Evolutionary conservation across 2,888 invertebrate genomes (phyloP).

Genomic region (Augiades crinisus): DNA sequence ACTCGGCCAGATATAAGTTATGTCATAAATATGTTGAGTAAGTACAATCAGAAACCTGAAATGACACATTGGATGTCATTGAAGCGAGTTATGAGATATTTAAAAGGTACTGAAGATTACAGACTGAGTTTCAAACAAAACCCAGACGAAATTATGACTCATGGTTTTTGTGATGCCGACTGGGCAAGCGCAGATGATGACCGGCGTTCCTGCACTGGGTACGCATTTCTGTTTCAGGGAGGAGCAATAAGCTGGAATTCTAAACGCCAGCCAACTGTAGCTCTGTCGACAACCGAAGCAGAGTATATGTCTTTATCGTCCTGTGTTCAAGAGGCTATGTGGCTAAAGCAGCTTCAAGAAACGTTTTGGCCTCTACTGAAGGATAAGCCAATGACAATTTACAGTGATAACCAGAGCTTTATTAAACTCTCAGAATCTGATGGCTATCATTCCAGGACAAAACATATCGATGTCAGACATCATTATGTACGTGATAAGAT

Average conservation of each 20-base stretch:
- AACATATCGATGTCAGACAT: neutral
- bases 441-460: neutral
- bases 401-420: slow-evolving; percentile 25
- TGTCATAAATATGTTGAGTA: slow-evolving; percentile 35
- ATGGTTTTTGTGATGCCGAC: slow-evolving; percentile 37
- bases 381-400: slow-evolving; percentile 6
- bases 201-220: slow-evolving; percentile 36
- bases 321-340: slow-evolving; percentile 31
- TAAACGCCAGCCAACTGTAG: slow-evolving; percentile 32
- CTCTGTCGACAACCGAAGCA: slow-evolving; percentile 33
- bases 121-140: slow-evolving; percentile 14
- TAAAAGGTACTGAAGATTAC: slow-evolving; percentile 34
- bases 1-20: slow-evolving; percentile 33
- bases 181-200: slow-evolving; percentile 34
- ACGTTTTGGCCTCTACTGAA: slow-evolving; percentile 18
- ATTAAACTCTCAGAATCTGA: neutral
- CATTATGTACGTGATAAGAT: neutral
- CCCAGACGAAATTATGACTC: slow-evolving; percentile 2
- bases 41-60: slow-evolving; percentile 32
- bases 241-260: slow-evolving; percentile 39
- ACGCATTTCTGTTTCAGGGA: slow-evolving; percentile 37
- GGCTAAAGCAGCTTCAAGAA: slow-evolving; percentile 28
- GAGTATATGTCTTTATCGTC: slow-evolving; percentile 36
- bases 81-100: slow-evolving; percentile 34
- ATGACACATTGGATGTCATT: slow-evolving; percentile 31